These are phyloP conservation scores for Parotia lawesii DNA, from an alignment of 2,113 vertebrate species.

Conservation along the genomic window DNA sequence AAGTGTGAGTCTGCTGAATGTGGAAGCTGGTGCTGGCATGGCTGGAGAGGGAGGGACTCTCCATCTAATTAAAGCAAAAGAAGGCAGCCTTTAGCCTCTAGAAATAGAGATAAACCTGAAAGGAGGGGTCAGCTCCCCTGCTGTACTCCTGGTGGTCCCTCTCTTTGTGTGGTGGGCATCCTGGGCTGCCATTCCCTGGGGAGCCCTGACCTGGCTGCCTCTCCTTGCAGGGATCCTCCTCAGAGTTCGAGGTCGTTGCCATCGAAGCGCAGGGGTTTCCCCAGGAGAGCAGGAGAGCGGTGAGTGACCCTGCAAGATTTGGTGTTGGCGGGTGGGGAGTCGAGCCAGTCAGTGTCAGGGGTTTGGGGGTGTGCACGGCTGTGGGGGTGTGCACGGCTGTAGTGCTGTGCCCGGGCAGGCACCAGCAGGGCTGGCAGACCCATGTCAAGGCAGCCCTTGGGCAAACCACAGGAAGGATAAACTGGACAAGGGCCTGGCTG, in stretches of 20 bases:
- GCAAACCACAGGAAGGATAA: background rate
- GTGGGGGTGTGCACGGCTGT: background rate
- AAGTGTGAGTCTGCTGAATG: slow-evolving; percentile 62
- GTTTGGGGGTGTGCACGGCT: background rate
- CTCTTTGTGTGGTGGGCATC: accelerated
- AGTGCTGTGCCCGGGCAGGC: background rate
- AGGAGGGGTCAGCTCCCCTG: background rate
- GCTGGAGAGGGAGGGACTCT: background rate
- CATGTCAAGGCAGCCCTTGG: background rate
- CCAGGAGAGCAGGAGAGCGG: slow-evolving; percentile 68
- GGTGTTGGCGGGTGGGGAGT: accelerated
- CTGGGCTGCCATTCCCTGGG: background rate
- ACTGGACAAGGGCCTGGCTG: background rate
- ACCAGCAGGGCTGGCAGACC: background rate
- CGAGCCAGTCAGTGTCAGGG: accelerated
- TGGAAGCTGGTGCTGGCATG: background rate
- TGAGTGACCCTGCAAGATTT: slow-evolving; percentile 57
- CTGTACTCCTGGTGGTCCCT: background rate
- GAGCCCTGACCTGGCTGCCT: background rate
- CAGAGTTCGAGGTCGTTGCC: slow-evolving; percentile 85
- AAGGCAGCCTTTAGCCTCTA: background rate
- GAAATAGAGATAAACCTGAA: background rate
- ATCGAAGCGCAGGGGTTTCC: slow-evolving; percentile 69
- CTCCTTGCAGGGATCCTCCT: slow-evolving; percentile 79
- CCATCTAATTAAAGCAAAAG: background rate